Evolutionary conservation across 92 coral and sea anemone genomes (phyloP), one percentile per base, ranked within the genome.

Genomic region (Parazoanthus swiftii): DNA sequence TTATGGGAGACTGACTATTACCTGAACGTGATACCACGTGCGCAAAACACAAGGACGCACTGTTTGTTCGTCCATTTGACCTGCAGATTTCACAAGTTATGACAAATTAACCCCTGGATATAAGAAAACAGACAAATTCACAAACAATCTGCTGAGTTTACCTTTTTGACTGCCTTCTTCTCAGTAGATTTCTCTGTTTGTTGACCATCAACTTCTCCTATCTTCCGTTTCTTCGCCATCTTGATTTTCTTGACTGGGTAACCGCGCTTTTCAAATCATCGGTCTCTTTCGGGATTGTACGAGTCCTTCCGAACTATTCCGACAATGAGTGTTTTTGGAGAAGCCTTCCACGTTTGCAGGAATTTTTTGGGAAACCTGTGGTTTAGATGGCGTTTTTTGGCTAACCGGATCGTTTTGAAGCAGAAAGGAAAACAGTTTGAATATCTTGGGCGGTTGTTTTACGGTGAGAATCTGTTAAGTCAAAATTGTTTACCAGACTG

Each of bases 1-100:
- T 29, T 29, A 29, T 29, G 33, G 33, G 33, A 29, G 33, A 29
- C 0, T 29, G 33, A 29, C 0, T 29, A 29, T 29, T 92, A 96
- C 99, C 99, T 95, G 95, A 93, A 94, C 2, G 98, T 91, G 70
- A 97, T 97, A 78, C 99, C 99, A 93, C 99, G 98, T 90, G 98
- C 93, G 63, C 97, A 95, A 71, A 97, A 97, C 73, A 97, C 96
- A 2, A 97, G 88, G 14, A 97, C 99, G 43, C 99, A 93, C 76
- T 97, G 98, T 89, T 97, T 97, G 93, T 97, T 97, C 48, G 96
- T 92, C 98, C 96, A 97, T 77, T 97, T 97, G 50, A 88, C 93
- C 94, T 95, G 91, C 44, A 54, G 79, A 71, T 84, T 46, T 68
- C 25, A 71, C 6, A 18, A 9, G 66, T 16, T 80, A 35, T 14